These are phyloP conservation scores for Nebria brevicollis DNA, from an alignment of 2,888 invertebrate species.

Conservation along the genomic window DNA sequence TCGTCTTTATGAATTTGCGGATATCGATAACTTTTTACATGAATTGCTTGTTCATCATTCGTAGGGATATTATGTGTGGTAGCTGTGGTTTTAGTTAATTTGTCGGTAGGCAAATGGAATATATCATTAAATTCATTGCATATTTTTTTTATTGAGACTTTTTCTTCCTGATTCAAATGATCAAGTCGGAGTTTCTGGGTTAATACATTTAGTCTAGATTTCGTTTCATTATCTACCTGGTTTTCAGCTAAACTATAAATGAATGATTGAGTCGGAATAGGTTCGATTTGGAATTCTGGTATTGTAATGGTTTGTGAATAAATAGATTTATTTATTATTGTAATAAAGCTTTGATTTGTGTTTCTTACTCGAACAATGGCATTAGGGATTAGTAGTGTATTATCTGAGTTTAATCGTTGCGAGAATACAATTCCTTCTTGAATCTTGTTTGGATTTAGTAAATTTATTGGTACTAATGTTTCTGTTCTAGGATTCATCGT, in stretches of 20 bases:
- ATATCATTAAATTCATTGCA: slow-evolving; percentile 17
- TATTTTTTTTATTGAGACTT: background rate
- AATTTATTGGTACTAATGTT: slow-evolving; percentile 3
- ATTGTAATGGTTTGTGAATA: background rate
- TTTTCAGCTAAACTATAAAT: slow-evolving; percentile 2
- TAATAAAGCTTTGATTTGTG: background rate
- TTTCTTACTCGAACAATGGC: background rate
- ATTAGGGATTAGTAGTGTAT: background rate
- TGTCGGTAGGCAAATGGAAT: slow-evolving; percentile 15
- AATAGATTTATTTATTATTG: slow-evolving; percentile 5
- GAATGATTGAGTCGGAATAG: background rate
- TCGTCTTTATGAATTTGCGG: slow-evolving; percentile 10
- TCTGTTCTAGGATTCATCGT: background rate
- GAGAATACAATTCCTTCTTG: background rate
- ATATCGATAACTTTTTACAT: slow-evolving; percentile 5
- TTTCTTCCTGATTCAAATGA: background rate
- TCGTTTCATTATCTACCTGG: background rate
- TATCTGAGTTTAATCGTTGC: background rate
- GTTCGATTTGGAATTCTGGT: background rate
- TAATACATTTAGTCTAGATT: background rate
- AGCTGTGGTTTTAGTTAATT: slow-evolving; percentile 16
- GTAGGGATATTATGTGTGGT: background rate
- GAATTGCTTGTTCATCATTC: background rate
- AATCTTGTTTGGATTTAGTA: background rate
- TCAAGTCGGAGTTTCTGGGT: background rate